Evolutionary conservation across 2,113 vertebrate genomes (phyloP).

Genomic region (Silurus glanis): DNA sequence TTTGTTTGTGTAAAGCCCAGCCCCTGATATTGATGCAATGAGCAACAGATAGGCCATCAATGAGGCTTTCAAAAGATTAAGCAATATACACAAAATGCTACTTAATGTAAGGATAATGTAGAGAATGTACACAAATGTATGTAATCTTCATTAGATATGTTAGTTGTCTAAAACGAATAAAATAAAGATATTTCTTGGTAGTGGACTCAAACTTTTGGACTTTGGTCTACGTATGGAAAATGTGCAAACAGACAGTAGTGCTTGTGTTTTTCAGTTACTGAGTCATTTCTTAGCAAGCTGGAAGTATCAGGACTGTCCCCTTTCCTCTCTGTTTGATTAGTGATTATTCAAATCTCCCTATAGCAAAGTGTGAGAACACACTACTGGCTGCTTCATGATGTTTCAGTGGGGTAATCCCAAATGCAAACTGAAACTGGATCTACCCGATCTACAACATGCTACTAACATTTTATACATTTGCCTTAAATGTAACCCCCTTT

Average conservation of each 20-base stretch:
- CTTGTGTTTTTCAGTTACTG: constrained; percentile 28
- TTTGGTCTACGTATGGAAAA: background rate
- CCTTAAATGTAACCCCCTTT: background rate
- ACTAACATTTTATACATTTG: background rate
- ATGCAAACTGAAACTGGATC: constrained; percentile 27
- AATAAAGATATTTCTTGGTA: background rate
- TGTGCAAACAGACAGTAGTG: constrained; percentile 21
- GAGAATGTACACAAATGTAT: no score
- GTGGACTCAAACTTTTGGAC: background rate
- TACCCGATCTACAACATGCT: background rate
- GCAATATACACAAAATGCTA: background rate
- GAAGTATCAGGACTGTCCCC: constrained; percentile 38
- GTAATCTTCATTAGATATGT: no score
- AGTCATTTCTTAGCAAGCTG: constrained; percentile 38
- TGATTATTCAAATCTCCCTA: constrained; percentile 48
- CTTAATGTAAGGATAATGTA: background rate
- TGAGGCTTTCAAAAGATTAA: background rate
- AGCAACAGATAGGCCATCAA: no score
- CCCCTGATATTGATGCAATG: background rate
- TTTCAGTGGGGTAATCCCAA: constrained; percentile 37
- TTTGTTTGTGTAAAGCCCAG: no score
- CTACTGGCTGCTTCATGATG: background rate
- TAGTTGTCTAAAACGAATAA: background rate
- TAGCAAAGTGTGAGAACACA: background rate
- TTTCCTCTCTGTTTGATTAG: constrained; percentile 43